Conservation (phyloP, 2,113 vertebrate species). For the Pterocles burchelli region DNA sequence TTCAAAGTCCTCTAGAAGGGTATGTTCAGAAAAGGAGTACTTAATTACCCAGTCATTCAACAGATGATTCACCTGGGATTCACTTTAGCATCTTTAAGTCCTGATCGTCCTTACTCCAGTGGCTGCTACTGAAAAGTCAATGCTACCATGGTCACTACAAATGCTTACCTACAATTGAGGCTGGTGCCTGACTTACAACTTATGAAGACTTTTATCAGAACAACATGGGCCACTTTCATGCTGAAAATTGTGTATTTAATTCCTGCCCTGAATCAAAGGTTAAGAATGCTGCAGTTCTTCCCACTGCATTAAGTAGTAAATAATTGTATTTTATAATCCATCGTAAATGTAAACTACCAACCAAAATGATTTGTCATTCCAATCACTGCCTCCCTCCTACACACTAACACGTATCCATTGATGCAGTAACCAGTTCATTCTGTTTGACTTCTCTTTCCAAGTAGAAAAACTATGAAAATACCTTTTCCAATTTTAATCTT, state of each 20-base stretch:
- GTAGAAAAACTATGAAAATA: neutral
- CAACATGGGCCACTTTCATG: neutral
- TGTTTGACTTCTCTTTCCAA: slow-evolving; percentile 30
- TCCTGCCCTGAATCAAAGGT: neutral
- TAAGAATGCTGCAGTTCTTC: neutral
- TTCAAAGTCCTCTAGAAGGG: neutral
- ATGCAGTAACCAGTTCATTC: slow-evolving; percentile 1
- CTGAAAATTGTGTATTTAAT: neutral
- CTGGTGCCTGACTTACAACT: neutral
- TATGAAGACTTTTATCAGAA: neutral
- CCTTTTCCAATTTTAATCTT: slow-evolving; percentile 9
- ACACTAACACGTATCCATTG: neutral
- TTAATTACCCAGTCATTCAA: neutral
- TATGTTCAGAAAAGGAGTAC: neutral
- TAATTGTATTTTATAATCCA: slow-evolving; percentile 10
- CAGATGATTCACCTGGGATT: neutral
- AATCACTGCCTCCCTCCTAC: neutral
- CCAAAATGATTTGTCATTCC: neutral
- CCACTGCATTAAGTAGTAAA: neutral
- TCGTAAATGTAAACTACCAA: neutral
- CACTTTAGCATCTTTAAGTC: neutral
- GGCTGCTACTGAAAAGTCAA: neutral
- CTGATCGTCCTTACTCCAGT: neutral
- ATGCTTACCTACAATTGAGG: neutral
- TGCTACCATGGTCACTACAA: neutral